These are phyloP conservation scores for Ectropis crepuscularia DNA, from an alignment of 2,888 invertebrate species.

Conservation along the genomic window DNA sequence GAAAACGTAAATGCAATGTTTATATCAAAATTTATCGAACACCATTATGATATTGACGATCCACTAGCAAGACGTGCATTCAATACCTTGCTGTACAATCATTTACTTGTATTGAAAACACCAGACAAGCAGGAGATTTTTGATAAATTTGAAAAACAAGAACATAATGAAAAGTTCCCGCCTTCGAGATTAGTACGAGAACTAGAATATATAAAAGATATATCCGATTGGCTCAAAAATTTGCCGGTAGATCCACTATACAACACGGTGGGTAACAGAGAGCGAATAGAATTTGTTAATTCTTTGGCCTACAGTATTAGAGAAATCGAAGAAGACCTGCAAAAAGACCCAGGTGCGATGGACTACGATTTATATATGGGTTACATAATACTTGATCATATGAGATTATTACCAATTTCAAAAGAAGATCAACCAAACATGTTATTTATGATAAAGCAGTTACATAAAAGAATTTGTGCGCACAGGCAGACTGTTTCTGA, in stretches of 20 bases:
- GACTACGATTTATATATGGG: slow-evolving; percentile 51
- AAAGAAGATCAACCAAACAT: slow-evolving; percentile 30
- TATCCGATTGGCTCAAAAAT: slow-evolving; percentile 67
- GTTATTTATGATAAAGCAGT: slow-evolving; percentile 48
- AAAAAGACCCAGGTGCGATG: slow-evolving; percentile 47
- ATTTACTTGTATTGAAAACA: slow-evolving; percentile 55
- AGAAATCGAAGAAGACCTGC: slow-evolving; percentile 56
- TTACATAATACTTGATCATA: slow-evolving; percentile 47
- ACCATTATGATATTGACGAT: slow-evolving; percentile 58
- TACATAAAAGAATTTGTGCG: slow-evolving; percentile 45
- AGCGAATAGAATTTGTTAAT: slow-evolving; percentile 57
- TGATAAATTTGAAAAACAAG: slow-evolving; percentile 44
- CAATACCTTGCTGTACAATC: slow-evolving; percentile 54
- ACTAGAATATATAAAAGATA: slow-evolving; percentile 59
- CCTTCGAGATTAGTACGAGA: slow-evolving; percentile 52
- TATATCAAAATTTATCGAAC: slow-evolving; percentile 58
- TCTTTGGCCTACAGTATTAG: slow-evolving; percentile 58
- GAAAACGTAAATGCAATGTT: slow-evolving; percentile 58
- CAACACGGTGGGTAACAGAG: slow-evolving; percentile 51
- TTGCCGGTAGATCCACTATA: slow-evolving; percentile 54
- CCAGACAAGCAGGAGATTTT: slow-evolving; percentile 52
- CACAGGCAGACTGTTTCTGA: slow-evolving; percentile 26
- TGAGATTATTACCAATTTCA: slow-evolving; percentile 49
- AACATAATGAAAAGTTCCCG: slow-evolving; percentile 41
- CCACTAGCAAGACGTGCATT: slow-evolving; percentile 55